Evolutionary conservation across 2,113 vertebrate genomes (phyloP), one percentile per base, ranked within the genome.

Genomic region (Dolichallabes microphthalmus): DNA sequence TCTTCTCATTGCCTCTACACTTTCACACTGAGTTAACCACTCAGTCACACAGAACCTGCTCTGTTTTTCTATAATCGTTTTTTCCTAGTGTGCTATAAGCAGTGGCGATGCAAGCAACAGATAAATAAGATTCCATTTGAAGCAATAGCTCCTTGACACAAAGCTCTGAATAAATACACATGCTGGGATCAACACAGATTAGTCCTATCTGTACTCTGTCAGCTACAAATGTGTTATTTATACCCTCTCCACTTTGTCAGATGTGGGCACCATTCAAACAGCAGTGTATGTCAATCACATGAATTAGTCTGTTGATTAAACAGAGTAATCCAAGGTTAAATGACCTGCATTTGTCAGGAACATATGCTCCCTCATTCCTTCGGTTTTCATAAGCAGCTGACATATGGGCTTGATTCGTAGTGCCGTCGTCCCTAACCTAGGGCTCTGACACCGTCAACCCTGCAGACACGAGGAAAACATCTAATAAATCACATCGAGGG

Each of bases 401-500:
- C 85, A 87, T 82, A 53, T 53, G 75, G 78, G 86, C 52, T 85
- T 87, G 84, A 87, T 88, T 88, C 81, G 80, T 79, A 32, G 53
- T 80, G 78, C 53, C n/a, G 61, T 52, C 61, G 63, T 77, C 77
- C 84, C 64, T 20, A 58, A 80, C 50, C 75, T 57, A 45, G 81
- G 63, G 76, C 71, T 32, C 68, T 74, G 84, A 83, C 75, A 80
- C 79, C 52, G 35, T 32, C 75, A 81, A 76, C 52, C 83, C 76
- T 19, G n/a, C 63, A 53, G 83, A 35, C 60, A 19, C 5, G 66
- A 11, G 71, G 20, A 35, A 76, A 52, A 82, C 39, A 68, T 74
- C 27, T 82, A 69, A 90, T 87, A 86, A 88, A 88, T 89, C 86
- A 88, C 80, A 64, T 73, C 80, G 82, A 88, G 79, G 53, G 87